phyloP scores from a whole-genome alignment of 1,140 invertebrate species.

The Coptotermes formosanus region DNA sequence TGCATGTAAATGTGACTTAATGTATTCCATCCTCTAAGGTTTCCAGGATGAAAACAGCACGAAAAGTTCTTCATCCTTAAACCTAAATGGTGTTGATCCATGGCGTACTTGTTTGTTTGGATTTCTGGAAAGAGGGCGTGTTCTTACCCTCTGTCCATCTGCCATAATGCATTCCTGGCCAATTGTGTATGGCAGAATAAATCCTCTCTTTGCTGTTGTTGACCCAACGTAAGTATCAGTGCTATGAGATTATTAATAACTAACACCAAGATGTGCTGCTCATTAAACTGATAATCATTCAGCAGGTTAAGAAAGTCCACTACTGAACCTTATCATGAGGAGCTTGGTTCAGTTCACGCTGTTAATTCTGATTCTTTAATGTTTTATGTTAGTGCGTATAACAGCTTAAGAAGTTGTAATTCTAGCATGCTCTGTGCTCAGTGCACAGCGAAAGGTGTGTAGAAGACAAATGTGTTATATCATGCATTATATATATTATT shows the following conservation, averaged over 20 bases:
- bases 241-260: neutral
- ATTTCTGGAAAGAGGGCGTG: constrained; percentile 73
- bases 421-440: too few relatives aligned
- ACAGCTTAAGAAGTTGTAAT: too few relatives aligned
- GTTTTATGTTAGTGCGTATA: too few relatives aligned
- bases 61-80: constrained; percentile 55
- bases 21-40: constrained; percentile 47
- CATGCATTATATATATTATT: too few relatives aligned
- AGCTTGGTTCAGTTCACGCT: too few relatives aligned
- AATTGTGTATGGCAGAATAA: constrained; percentile 87
- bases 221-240: constrained; percentile 82
- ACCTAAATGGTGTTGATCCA: constrained; percentile 66
- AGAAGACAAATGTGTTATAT: too few relatives aligned
- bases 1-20: too few relatives aligned
- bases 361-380: too few relatives aligned
- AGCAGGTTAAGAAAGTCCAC: neutral
- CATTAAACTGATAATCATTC: too few relatives aligned
- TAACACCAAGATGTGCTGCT: too few relatives aligned
- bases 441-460: too few relatives aligned
- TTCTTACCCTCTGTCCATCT: constrained; percentile 78
- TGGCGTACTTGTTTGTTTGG: constrained; percentile 88
- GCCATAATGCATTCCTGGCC: constrained; percentile 92
- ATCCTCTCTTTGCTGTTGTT: constrained; percentile 85
- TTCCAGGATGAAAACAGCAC: constrained; percentile 65
- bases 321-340: neutral